Evolutionary conservation across 2,797 vertebrate species (phyloP), one percentile per base, ranked within the genome.

Genomic region (Ptychobarbus kaznakovi): DNA sequence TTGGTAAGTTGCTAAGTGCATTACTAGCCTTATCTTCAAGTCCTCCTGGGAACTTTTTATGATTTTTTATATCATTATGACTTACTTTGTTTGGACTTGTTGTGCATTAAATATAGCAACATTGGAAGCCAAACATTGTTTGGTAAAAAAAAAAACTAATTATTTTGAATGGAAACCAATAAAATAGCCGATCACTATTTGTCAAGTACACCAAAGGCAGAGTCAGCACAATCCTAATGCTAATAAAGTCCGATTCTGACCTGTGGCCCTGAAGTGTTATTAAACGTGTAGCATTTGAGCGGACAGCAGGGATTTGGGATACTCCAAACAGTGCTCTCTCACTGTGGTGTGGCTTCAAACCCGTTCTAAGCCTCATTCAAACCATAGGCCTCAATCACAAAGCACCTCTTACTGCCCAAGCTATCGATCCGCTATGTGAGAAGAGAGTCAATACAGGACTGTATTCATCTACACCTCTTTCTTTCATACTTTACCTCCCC

Each of bases 321-420:
- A 16, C 28, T 66, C 49, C 38, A 35, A 69, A 51, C 49, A 46
- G 8, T 42, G 40, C 25, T 53, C 42, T 81, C 83, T 66, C 13
- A 12, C 69, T 51, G 22, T 70, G 53, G 68, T 63, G 78, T 69
- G 73, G 40, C 38, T 69, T 80, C 46, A 86, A 38, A 81, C 75
- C 53, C 16, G 8, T 46, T 20, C 38, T 80, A 86, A 90, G 61
- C 58, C 66, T 81, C 25, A 22, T 77, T 87, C 68, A 66, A 63
- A 69, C 76, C 32, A 49, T 85, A 79, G 83, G 72, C 74, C 69
- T 80, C 83, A 49, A 76, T 32, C 77, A 88, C 76, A 87, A 85
- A 87, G 85, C 80, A 83, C 49, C 81, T 81, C 25, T 81, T 74
- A 28, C 61, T 25, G 77, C 69, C 70, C 28, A 28, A 69, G 25